Evolutionary conservation across 2,797 vertebrate genomes (phyloP).

Genomic region (Chlorospingus semifuscus): DNA sequence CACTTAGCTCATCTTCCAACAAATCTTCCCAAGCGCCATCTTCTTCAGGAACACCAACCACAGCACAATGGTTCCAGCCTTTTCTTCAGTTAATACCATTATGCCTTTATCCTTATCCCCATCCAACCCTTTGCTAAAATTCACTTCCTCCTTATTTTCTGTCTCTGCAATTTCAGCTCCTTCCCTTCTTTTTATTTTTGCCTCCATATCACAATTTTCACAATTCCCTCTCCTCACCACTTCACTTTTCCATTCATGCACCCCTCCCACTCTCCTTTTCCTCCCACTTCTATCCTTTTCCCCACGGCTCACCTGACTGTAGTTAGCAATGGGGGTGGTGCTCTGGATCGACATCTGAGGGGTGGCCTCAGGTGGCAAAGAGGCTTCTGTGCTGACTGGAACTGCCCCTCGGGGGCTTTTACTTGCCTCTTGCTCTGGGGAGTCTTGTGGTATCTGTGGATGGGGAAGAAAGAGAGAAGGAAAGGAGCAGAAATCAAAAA

Average conservation of each 20-base stretch:
- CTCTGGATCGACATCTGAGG: conserved; percentile 76
- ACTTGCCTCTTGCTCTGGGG: conserved; percentile 79
- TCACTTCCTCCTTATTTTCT: not conserved
- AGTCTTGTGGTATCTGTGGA: conserved; percentile 78
- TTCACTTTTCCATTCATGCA: not conserved
- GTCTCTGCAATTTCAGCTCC: not conserved
- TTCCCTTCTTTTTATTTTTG: not conserved
- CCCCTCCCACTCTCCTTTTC: not conserved
- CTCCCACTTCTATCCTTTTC: not conserved
- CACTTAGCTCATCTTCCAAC: not conserved
- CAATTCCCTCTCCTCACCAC: not conserved
- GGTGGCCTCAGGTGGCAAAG: conserved; percentile 74
- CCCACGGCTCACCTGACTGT: conserved; percentile 72
- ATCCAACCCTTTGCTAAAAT: not conserved
- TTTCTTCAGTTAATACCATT: not conserved
- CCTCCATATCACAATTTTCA: not conserved
- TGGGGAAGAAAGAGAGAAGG: conserved; percentile 5
- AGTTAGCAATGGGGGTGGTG: conserved; percentile 74
- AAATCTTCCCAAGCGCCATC: not conserved
- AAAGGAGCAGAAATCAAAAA: conserved; percentile 27
- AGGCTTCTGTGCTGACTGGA: conserved; percentile 75
- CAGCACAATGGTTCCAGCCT: not conserved
- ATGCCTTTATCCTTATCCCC: not conserved
- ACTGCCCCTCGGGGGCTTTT: conserved; percentile 78
- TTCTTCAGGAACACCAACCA: not conserved